These are phyloP conservation scores for Epicauta chinensis DNA, from an alignment of 1,140 invertebrate species.

Conservation along the genomic window DNA sequence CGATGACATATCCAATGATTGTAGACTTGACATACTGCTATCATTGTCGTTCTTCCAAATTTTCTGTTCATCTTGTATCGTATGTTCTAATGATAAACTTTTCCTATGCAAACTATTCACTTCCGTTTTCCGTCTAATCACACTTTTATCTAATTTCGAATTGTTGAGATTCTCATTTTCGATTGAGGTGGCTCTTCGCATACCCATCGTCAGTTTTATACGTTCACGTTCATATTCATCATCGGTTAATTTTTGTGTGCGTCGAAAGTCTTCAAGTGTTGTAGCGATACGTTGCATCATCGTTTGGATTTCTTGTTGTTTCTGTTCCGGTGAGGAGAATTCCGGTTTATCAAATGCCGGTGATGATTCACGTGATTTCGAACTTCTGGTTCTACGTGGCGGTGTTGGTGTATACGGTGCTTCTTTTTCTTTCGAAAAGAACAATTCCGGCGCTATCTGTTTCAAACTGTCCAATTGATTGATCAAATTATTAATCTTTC, in stretches of 20 bases:
- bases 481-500: constrained; percentile 60
- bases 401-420: constrained; percentile 49
- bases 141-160: too few species aligned
- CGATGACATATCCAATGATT: constrained; percentile 62
- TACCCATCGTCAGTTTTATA: constrained; percentile 37
- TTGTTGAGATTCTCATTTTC: constrained; percentile 37
- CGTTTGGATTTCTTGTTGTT: constrained; percentile 39
- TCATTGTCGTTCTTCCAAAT: constrained; percentile 71
- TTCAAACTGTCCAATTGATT: constrained; percentile 72
- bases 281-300: constrained; percentile 45
- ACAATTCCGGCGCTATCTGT: constrained; percentile 62
- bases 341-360: constrained; percentile 47
- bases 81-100: constrained; percentile 71
- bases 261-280: constrained; percentile 48
- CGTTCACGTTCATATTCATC: constrained; percentile 47
- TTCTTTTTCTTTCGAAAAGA: constrained; percentile 32
- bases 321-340: constrained; percentile 28
- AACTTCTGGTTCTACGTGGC: constrained; percentile 47
- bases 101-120: constrained; percentile 60
- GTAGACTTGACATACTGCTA: constrained; percentile 72
- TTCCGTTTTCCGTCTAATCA: constrained; percentile 35
- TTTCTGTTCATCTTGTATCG: constrained; percentile 46
- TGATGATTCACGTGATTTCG: constrained; percentile 55
- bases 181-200: constrained; percentile 45
- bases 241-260: constrained; percentile 44